Evolutionary conservation across 2,797 vertebrate genomes (phyloP).

Genomic region (Podarcis siculus): DNA sequence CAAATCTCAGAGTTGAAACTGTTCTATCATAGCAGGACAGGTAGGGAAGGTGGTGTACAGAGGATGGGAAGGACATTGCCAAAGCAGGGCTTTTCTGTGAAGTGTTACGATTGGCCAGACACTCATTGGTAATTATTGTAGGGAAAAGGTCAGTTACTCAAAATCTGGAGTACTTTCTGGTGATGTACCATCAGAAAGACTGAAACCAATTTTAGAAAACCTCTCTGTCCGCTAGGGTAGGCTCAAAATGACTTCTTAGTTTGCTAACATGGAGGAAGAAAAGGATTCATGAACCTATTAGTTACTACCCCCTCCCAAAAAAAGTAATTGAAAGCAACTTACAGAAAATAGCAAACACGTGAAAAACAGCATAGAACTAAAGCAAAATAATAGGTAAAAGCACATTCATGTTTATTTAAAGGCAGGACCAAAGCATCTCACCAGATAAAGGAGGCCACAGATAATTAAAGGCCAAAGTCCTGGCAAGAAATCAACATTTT

Average conservation of each 20-base stretch:
- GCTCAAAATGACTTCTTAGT: not conserved
- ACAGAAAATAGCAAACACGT: too few species aligned
- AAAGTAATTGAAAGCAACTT: too few species aligned
- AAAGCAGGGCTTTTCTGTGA: not conserved
- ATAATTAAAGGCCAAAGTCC: too few species aligned
- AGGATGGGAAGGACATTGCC: not conserved
- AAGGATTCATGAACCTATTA: too few species aligned
- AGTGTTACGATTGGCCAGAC: fast-evolving
- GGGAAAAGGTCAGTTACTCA: fast-evolving
- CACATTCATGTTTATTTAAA: too few species aligned
- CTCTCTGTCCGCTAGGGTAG: not conserved
- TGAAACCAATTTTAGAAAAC: not conserved
- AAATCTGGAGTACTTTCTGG: not conserved
- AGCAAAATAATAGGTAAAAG: too few species aligned
- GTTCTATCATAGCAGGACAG: conserved; percentile 5
- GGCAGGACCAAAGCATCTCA: too few species aligned
- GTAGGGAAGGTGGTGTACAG: not conserved
- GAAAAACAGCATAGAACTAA: too few species aligned
- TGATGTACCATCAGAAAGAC: not conserved
- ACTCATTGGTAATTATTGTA: not conserved
- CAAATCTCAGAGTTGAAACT: conserved; percentile 47
- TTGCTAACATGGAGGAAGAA: not conserved
- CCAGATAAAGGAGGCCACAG: too few species aligned
- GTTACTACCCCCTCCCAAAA: too few species aligned
- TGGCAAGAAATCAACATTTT: too few species aligned